Evolutionary conservation across 2,113 vertebrate genomes (phyloP).

Genomic region (Macquaria australasica): DNA sequence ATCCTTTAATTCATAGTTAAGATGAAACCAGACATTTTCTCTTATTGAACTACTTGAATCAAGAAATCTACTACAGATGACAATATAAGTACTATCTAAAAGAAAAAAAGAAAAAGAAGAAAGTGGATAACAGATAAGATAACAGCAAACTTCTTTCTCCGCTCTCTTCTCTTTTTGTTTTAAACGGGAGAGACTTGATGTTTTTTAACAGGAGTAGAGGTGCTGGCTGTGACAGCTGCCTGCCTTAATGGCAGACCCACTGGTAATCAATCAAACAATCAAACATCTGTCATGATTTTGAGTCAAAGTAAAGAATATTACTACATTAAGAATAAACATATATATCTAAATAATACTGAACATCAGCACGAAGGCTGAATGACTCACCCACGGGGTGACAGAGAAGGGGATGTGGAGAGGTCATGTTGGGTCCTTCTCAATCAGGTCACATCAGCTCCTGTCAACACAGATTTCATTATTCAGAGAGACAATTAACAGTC

Average conservation of each 20-base stretch:
- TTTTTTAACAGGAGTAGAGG: neutral
- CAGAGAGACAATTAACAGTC: neutral
- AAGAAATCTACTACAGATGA: too few relatives aligned
- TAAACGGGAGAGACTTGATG: neutral
- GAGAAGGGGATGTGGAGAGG: slow-evolving; percentile 7
- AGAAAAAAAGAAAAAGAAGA: too few relatives aligned
- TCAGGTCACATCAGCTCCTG: slow-evolving; percentile 16
- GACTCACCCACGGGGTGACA: slow-evolving; percentile 22
- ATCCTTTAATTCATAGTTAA: too few relatives aligned
- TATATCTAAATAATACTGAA: neutral
- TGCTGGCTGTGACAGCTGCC: neutral
- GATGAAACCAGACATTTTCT: too few relatives aligned
- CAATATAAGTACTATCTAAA: too few relatives aligned
- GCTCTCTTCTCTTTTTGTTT: neutral
- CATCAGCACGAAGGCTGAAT: neutral
- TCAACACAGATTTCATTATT: neutral
- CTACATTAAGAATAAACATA: neutral
- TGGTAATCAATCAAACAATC: neutral
- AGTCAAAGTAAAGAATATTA: neutral
- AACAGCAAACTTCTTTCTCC: too few relatives aligned
- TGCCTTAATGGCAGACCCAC: neutral
- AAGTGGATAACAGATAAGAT: too few relatives aligned
- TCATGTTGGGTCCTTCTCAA: slow-evolving; percentile 10
- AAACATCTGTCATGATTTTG: neutral
- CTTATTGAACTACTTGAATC: too few relatives aligned